These are phyloP conservation scores for Oxyruncus cristatus DNA, from an alignment of 2,113 vertebrate genomes.

Conservation along the genomic window DNA sequence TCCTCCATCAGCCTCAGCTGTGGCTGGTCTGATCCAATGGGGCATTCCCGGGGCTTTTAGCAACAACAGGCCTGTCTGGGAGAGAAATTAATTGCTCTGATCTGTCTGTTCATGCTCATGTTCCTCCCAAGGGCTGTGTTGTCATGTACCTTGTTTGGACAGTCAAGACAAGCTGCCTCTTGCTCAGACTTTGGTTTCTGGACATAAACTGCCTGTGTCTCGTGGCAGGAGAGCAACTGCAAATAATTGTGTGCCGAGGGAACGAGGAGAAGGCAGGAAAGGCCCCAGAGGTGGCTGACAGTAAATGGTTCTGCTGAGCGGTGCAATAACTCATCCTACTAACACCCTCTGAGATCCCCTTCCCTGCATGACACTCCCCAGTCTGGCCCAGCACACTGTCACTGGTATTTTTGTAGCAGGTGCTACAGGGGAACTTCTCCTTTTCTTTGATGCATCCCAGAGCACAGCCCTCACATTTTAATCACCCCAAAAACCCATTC, in stretches of 20 bases:
- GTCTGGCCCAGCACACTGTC: background rate
- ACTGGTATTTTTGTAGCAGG: background rate
- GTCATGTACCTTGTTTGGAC: background rate
- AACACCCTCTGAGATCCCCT: background rate
- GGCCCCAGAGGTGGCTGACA: background rate
- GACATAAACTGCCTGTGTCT: background rate
- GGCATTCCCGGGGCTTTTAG: rapidly evolving
- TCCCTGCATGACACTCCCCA: background rate
- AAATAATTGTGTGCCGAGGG: background rate
- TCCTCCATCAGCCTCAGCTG: background rate
- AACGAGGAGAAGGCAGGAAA: background rate
- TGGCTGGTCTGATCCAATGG: rapidly evolving
- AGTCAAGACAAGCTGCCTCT: background rate
- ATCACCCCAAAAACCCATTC: rapidly evolving
- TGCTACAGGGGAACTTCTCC: background rate
- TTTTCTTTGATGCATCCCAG: background rate
- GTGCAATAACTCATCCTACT: background rate
- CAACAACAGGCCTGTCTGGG: background rate
- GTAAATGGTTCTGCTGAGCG: background rate
- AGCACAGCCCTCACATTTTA: background rate
- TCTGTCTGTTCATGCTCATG: rapidly evolving
- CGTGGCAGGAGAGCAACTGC: background rate
- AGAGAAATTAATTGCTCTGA: background rate
- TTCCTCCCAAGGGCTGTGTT: background rate
- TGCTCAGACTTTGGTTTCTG: background rate